A percentile compares a stretch with the other conserved stretches of the same genome.
These are phyloP conservation scores for Seriola dumerili DNA, from an alignment of 2,113 vertebrate species.

Conservation along the genomic window DNA sequence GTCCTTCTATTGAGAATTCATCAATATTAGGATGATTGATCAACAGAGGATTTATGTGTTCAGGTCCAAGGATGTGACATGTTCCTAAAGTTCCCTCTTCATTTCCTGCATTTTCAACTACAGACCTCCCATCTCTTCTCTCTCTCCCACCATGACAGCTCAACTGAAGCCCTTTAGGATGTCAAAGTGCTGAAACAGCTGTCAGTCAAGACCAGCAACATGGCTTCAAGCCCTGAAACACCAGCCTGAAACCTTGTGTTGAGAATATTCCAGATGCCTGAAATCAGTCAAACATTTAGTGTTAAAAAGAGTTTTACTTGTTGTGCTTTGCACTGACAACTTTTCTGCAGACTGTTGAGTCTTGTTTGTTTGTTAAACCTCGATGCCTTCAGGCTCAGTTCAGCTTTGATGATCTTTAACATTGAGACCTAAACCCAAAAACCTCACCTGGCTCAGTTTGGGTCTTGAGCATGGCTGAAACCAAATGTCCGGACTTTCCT, in stretches of 20 bases:
- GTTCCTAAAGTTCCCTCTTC: not conserved
- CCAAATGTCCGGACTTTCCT: not conserved
- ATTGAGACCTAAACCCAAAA: not conserved
- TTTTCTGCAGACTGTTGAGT: not conserved
- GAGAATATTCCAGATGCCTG: not conserved
- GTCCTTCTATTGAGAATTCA: too few species aligned
- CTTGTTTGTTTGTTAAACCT: not conserved
- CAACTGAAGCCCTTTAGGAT: not conserved
- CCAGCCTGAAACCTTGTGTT: too few species aligned
- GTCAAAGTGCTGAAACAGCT: not conserved
- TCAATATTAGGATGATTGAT: too few species aligned
- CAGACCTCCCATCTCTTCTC: not conserved
- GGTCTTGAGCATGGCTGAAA: not conserved
- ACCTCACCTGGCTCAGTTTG: not conserved
- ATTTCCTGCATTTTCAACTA: too few species aligned
- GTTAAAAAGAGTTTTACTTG: not conserved
- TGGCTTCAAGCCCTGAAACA: not conserved
- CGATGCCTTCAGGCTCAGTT: not conserved
- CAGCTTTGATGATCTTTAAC: not conserved
- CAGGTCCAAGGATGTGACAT: not conserved
- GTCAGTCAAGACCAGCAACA: not conserved
- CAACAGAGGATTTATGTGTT: too few species aligned
- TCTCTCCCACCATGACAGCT: not conserved
- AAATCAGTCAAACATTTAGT: not conserved
- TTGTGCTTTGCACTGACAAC: not conserved